Evolutionary conservation across 53 echinoderm and acorn worm genomes (phyloP).

Genomic region (Arbacia lixula): DNA sequence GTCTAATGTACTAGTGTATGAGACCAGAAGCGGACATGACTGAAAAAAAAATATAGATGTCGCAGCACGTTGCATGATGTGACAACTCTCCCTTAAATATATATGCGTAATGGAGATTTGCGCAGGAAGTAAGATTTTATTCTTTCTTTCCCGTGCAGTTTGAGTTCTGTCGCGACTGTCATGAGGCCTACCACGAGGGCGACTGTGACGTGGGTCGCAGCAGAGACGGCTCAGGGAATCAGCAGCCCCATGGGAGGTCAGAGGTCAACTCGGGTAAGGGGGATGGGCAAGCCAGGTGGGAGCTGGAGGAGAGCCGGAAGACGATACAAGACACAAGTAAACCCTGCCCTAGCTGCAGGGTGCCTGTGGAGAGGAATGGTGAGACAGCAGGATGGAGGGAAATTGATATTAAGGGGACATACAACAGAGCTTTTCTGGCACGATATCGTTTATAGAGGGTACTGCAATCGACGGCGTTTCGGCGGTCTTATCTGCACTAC

Average conservation of each 20-base stretch:
- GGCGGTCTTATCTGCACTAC: too few species aligned
- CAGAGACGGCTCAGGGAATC: neutral
- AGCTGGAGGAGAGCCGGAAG: conserved; percentile 51
- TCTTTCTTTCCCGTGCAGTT: conserved; percentile 56
- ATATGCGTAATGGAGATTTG: neutral
- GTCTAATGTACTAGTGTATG: too few species aligned
- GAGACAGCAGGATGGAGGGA: too few species aligned
- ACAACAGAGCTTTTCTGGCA: too few species aligned
- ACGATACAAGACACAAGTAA: conserved; percentile 76
- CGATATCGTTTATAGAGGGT: too few species aligned
- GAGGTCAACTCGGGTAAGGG: conserved; percentile 28
- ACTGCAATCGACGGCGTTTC: too few species aligned
- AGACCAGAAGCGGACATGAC: too few species aligned
- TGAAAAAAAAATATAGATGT: too few species aligned
- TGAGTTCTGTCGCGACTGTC: conserved; percentile 81
- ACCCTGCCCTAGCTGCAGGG: conserved; percentile 83
- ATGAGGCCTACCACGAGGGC: conserved; percentile 70
- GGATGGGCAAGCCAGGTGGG: conserved; percentile 74
- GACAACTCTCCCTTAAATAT: neutral
- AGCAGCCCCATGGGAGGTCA: neutral
- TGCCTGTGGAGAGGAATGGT: conserved; percentile 81
- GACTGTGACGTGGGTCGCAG: conserved; percentile 49
- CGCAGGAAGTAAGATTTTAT: neutral
- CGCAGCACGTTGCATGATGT: too few species aligned
- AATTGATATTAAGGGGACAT: too few species aligned